Percentiles rank a stretch among this genome's conserved stretches.
Conservation (phyloP, 2,797 vertebrate genomes). For the Dipus sagitta region DNA sequence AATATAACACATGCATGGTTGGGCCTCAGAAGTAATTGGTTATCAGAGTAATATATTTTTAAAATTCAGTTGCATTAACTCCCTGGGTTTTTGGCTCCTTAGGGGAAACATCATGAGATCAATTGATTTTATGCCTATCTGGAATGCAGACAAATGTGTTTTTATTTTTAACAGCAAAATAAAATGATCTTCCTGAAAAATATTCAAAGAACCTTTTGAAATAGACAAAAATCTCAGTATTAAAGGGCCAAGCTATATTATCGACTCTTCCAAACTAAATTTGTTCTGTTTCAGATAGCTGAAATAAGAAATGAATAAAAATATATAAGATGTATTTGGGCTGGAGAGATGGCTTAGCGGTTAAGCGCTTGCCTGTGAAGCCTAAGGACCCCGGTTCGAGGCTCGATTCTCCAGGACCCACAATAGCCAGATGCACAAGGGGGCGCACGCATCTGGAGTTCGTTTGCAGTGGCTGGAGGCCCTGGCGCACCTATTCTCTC, state of each 20-base stretch:
- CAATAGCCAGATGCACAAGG: too few relatives aligned
- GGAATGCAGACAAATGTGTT: slow-evolving; percentile 84
- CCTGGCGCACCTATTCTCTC: too few relatives aligned
- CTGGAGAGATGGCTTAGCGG: too few relatives aligned
- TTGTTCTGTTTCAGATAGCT: slow-evolving; percentile 56
- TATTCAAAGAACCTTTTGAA: slow-evolving; percentile 74
- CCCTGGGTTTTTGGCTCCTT: slow-evolving; percentile 65
- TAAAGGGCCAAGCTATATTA: slow-evolving; percentile 59
- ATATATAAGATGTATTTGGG: slow-evolving; percentile 13
- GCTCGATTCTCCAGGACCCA: too few relatives aligned
- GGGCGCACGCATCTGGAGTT: too few relatives aligned
- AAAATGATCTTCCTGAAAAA: slow-evolving; percentile 81
- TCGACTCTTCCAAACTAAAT: slow-evolving; percentile 53
- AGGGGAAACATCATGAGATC: slow-evolving; percentile 10
- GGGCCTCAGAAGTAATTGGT: slow-evolving; percentile 73
- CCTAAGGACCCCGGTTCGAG: too few relatives aligned
- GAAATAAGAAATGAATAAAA: slow-evolving; percentile 65
- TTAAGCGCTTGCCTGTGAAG: too few relatives aligned
- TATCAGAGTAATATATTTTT: slow-evolving; percentile 71
- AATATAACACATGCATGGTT: slow-evolving; percentile 65
- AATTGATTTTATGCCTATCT: slow-evolving; percentile 81
- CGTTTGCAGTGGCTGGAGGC: too few relatives aligned
- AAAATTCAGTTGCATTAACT: slow-evolving; percentile 61
- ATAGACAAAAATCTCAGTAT: slow-evolving; percentile 64
- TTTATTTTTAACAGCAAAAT: slow-evolving; percentile 65